Conservation (phyloP, 2,888 invertebrate genomes). For the Eledone cirrhosa region DNA sequence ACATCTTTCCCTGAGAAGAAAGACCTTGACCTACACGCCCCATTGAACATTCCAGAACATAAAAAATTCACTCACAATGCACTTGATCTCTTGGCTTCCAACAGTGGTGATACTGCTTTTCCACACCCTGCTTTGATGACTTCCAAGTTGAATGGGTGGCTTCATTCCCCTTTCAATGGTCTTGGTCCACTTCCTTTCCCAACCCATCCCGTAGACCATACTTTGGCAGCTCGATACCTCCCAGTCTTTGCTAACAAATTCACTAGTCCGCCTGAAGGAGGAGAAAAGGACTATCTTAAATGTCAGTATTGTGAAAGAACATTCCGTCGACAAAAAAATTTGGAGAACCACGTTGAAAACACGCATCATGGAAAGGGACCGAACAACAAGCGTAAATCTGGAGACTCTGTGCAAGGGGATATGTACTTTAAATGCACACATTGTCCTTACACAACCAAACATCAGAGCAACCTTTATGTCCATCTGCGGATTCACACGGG, state of each 20-base stretch:
- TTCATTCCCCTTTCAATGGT: constrained; percentile 49
- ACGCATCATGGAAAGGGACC: constrained; percentile 64
- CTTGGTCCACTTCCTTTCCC: constrained; percentile 55
- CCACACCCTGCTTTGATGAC: constrained; percentile 41
- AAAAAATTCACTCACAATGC: constrained; percentile 28
- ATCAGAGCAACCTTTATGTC: constrained; percentile 66
- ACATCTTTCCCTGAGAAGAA: constrained; percentile 20
- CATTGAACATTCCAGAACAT: constrained; percentile 26
- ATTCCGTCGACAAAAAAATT: constrained; percentile 64
- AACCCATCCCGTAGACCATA: constrained; percentile 49
- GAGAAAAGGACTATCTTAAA: constrained; percentile 58
- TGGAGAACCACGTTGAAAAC: constrained; percentile 65
- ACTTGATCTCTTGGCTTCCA: constrained; percentile 38
- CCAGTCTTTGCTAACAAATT: constrained; percentile 54
- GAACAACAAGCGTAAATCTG: constrained; percentile 47
- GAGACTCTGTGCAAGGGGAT: constrained; percentile 44
- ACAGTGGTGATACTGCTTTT: constrained; percentile 45
- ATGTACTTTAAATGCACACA: constrained; percentile 67
- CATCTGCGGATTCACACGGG: constrained; percentile 66
- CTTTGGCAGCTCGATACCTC: constrained; percentile 51
- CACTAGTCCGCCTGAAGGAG: constrained; percentile 45
- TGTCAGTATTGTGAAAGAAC: constrained; percentile 62
- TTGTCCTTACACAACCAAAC: constrained; percentile 66
- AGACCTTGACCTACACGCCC: constrained; percentile 12
- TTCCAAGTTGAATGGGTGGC: constrained; percentile 47